Percentiles rank a stretch among this genome's conserved stretches.
These are phyloP conservation scores for Phalera bucephala DNA, from an alignment of 2,888 invertebrate species.

Conservation along the genomic window DNA sequence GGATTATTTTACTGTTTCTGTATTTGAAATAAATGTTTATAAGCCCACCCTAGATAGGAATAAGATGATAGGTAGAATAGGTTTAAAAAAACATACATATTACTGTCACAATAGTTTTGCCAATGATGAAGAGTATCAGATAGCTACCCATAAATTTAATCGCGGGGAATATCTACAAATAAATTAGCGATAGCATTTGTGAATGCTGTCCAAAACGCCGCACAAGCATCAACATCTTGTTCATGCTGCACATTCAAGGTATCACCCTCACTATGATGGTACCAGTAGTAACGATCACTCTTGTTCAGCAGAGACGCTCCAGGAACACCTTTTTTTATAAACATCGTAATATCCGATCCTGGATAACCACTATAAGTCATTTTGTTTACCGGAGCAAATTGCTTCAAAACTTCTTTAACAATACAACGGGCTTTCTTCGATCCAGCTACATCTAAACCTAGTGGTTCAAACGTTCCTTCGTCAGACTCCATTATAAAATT, in stretches of 20 bases:
- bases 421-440: conserved; percentile 85
- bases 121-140: neutral
- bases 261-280: conserved; percentile 90
- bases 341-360: conserved; percentile 87
- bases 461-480: conserved; percentile 89
- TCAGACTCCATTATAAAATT: conserved; percentile 93
- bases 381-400: conserved; percentile 84
- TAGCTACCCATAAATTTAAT: too few species aligned
- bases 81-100: too few species aligned
- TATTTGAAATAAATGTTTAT: too few species aligned
- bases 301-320: conserved; percentile 86
- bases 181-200: conserved; percentile 89
- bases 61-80: too few species aligned
- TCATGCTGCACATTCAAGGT: conserved; percentile 88
- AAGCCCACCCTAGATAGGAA: too few species aligned
- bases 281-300: conserved; percentile 86
- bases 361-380: conserved; percentile 74
- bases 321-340: conserved; percentile 86
- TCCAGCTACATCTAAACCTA: conserved; percentile 87
- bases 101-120: neutral
- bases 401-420: conserved; percentile 84
- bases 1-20: too few species aligned
- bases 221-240: conserved; percentile 85
- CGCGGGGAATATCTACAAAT: conserved; percentile 84
- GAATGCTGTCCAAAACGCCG: conserved; percentile 89